Percentiles rank a stretch among this genome's conserved stretches.
These are phyloP conservation scores for Danaus plexippus DNA, from an alignment of 1,140 invertebrate genomes.

Conservation along the genomic window DNA sequence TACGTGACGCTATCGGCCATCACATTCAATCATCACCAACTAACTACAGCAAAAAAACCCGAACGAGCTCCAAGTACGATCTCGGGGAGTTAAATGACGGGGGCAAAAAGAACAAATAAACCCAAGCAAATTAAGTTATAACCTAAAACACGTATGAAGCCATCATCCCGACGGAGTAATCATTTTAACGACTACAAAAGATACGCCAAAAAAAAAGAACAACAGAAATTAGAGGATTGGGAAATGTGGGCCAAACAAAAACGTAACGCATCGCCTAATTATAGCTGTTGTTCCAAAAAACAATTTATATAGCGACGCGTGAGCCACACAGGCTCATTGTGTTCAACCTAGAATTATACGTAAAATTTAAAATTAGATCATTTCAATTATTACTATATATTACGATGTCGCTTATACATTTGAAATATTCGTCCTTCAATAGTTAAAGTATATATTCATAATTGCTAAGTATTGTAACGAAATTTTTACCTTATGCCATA, in stretches of 20 bases:
- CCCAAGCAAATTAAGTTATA: constrained; percentile 70
- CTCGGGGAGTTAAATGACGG: constrained; percentile 65
- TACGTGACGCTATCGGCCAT: constrained; percentile 48
- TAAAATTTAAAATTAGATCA: not conserved
- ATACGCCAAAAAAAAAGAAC: constrained; percentile 51
- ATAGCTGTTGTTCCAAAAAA: constrained; percentile 68
- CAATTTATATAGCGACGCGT: constrained; percentile 56
- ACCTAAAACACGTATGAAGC: constrained; percentile 71
- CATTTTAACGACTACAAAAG: constrained; percentile 72
- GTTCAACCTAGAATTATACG: not conserved
- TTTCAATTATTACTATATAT: too few species aligned
- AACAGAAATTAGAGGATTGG: constrained; percentile 67
- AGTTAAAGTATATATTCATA: too few species aligned
- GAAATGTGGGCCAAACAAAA: constrained; percentile 72
- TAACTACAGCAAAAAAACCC: constrained; percentile 58
- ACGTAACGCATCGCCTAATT: constrained; percentile 70
- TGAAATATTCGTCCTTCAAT: too few species aligned
- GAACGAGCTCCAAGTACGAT: constrained; percentile 44
- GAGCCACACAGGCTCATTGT: constrained; percentile 42
- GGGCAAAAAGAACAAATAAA: constrained; percentile 69
- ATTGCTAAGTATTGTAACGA: too few species aligned
- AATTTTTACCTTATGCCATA: too few species aligned
- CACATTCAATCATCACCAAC: constrained; percentile 63
- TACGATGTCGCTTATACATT: too few species aligned
- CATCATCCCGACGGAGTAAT: constrained; percentile 70